Base-by-base conservation (phyloP, 2,113 vertebrate genomes). In the Chloropsis cyanopogon region DNA sequence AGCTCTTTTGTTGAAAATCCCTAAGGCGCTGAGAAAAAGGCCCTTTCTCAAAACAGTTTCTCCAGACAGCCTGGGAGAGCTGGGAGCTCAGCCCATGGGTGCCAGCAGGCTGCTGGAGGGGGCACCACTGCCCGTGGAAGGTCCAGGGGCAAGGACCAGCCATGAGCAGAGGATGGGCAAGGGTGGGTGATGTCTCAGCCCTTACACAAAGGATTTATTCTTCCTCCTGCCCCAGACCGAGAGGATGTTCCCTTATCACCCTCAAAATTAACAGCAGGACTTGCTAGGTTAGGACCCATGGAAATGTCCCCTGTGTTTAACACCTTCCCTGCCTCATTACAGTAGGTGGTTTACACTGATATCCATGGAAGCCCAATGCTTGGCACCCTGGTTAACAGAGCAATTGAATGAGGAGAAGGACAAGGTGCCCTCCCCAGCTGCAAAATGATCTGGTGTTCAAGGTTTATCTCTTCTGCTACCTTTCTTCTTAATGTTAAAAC, bases 1-100 rank as follows among this genome's bases (percentile, higher is more conserved):
- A 94, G 59, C 14, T 71, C 50, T 79, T 93, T 95, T 94, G 52
- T 92, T 72, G 75, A 52, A 92, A 97, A 81, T 52, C 50, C 65
- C 92, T 87, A 70, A 87, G 92, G 53, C 7, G 0, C 28, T 0
- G 0, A 72, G 88, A 91, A 95, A 96, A 94, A 78, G 26, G 20
- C 28, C 20, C 25, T 95, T 95, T 88, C 91, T 92, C 93, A 75
- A 11, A 24, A 31, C 53, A 54, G 64, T 26, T 86, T 91, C 73
- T 91, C 69, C 8, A 4, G 56, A 60, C 22, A 86, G 91, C 80
- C 87, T 91, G 78, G 47, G 53, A 96, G 88, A 92, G 75, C 31
- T 0, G 0, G 46, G 53, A 93, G 57, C 33, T 82, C 75, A 79
- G 73, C 35, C 79, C 75, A 53, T 61, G 82, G 83, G 72, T 90